phyloP scores from a whole-genome alignment of 2,888 invertebrate genomes.

The Horisme vitalbata region DNA sequence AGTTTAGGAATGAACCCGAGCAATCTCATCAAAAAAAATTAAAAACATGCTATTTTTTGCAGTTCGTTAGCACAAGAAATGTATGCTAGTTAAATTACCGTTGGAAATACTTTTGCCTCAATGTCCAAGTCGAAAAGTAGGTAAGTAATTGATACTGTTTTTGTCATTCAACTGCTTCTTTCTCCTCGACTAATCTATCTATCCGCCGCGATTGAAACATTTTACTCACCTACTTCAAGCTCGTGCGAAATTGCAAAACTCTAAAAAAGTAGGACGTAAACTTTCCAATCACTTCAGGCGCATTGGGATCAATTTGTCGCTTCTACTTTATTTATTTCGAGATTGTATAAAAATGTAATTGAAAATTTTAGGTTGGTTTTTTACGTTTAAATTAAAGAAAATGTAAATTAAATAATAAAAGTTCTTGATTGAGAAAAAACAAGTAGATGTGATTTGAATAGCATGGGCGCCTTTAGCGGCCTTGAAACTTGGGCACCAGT shows the following conservation, averaged over 20 bases:
- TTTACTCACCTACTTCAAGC: constrained; percentile 53
- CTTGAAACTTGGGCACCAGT: too few relatives aligned
- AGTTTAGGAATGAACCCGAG: too few relatives aligned
- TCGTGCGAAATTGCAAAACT: constrained; percentile 47
- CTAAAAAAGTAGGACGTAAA: constrained; percentile 40
- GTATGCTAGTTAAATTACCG: neutral
- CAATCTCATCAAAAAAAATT: too few relatives aligned
- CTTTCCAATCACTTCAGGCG: constrained; percentile 33
- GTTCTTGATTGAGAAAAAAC: too few relatives aligned
- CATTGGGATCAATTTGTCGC: constrained; percentile 38
- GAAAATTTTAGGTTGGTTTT: too few relatives aligned
- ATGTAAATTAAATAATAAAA: too few relatives aligned
- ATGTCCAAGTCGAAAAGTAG: constrained; percentile 63
- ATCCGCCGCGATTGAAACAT: constrained; percentile 49
- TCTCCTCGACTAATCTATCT: constrained; percentile 64
- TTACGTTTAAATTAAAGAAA: too few relatives aligned
- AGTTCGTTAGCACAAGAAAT: neutral
- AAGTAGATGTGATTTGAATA: too few relatives aligned
- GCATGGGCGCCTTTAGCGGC: too few relatives aligned
- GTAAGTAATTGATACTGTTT: constrained; percentile 78
- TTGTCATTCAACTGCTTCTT: constrained; percentile 64
- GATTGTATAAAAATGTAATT: constrained; percentile 3
- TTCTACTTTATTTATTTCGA: constrained; percentile 29
- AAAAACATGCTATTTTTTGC: too few relatives aligned
- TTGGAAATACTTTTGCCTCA: constrained; percentile 55